These are phyloP conservation scores for Cottus gobio DNA, from an alignment of 2,113 vertebrate genomes.

Conservation along the genomic window DNA sequence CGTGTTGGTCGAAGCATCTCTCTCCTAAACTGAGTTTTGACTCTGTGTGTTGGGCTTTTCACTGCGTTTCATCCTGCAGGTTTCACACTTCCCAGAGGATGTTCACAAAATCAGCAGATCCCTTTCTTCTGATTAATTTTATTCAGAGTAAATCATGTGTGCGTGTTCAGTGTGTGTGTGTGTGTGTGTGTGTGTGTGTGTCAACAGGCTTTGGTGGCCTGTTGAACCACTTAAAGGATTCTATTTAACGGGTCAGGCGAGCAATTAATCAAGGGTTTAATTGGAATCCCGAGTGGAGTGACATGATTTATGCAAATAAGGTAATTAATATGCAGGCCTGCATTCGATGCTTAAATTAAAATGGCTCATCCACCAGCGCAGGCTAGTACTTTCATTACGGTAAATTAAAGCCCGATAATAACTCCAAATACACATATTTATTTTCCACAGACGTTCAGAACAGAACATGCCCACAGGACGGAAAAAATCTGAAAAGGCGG, in stretches of 20 bases:
- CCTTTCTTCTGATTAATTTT: constrained; percentile 58
- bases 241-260: constrained; percentile 83
- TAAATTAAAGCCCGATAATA: constrained; percentile 81
- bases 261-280: constrained; percentile 84
- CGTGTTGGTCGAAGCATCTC: constrained; percentile 21
- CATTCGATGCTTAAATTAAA: constrained; percentile 78
- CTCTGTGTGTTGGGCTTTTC: constrained; percentile 7
- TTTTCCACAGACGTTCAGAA: constrained; percentile 71
- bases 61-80: constrained; percentile 20
- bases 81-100: constrained; percentile 51
- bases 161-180: constrained; percentile 10
- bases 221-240: constrained; percentile 85
- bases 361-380: constrained; percentile 70
- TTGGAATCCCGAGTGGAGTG: constrained; percentile 83
- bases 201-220: constrained; percentile 78
- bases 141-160: constrained; percentile 54
- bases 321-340: constrained; percentile 82
- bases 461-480: constrained; percentile 66
- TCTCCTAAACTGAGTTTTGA: constrained; percentile 22
- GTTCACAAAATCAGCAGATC: constrained; percentile 65
- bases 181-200: constrained; percentile 43
- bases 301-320: constrained; percentile 85
- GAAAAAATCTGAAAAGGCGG: constrained; percentile 58
- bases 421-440: constrained; percentile 82
- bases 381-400: constrained; percentile 78